A percentile compares a stretch with the other conserved stretches of the same genome.
Conservation (phyloP, 2,797 vertebrate species). For the Fistularia tabacaria region DNA sequence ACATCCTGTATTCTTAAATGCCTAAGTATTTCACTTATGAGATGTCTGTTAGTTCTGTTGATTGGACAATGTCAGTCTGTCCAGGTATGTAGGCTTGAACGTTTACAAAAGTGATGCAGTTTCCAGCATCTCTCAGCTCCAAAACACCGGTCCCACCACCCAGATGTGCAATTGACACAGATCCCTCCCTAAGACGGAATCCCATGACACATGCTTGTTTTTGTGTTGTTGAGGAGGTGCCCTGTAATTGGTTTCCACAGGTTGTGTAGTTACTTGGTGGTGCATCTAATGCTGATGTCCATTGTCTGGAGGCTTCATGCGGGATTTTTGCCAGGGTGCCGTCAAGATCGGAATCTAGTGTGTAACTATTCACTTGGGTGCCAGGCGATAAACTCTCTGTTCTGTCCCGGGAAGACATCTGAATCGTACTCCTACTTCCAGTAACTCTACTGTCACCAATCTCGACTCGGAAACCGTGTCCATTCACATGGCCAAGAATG, state of each 20-base stretch:
- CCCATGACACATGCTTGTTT: constrained; percentile 23
- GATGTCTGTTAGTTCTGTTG: constrained; percentile 52
- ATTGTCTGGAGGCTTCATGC: constrained; percentile 23
- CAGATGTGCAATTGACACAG: constrained; percentile 11
- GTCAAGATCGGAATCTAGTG: constrained; percentile 33
- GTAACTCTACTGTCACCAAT: constrained; percentile 41
- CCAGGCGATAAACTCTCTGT: constrained; percentile 66
- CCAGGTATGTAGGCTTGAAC: constrained; percentile 45
- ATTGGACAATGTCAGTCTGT: constrained; percentile 24
- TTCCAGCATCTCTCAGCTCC: constrained; percentile 48
- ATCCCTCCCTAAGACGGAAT: constrained; percentile 27
- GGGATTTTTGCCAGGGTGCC: constrained; percentile 6
- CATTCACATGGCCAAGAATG: constrained; percentile 69
- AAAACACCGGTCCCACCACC: constrained; percentile 26
- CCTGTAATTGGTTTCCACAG: constrained; percentile 39
- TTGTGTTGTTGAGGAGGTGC: constrained; percentile 8
- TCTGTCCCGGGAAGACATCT: constrained; percentile 57
- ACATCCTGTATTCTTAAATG: too few relatives aligned
- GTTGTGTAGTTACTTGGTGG: constrained; percentile 25
- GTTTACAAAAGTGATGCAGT: constrained; percentile 54
- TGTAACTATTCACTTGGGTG: constrained; percentile 65
- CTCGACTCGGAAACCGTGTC: constrained; percentile 16
- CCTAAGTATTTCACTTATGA: constrained; percentile 43
- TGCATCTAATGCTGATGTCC: constrained; percentile 32
- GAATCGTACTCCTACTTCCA: constrained; percentile 20